phyloP scores from a whole-genome alignment of 2,888 invertebrate species.

The Hypolimnas misippus region DNA sequence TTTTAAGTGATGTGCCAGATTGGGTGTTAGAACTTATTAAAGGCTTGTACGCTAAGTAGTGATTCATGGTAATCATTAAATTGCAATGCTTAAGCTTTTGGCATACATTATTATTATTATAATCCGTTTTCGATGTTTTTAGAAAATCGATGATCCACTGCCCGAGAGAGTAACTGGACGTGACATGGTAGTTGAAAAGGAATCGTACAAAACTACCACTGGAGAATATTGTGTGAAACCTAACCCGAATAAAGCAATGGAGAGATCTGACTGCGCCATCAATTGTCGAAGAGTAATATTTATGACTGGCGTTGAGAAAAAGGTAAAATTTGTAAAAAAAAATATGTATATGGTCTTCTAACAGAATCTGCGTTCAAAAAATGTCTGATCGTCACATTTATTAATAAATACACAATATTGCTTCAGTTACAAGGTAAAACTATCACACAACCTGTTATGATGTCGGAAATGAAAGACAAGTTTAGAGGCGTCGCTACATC shows the following conservation, averaged over 20 bases:
- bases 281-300: conserved; percentile 70
- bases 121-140: conserved; percentile 13
- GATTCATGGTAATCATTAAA: too few relatives aligned
- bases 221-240: conserved; percentile 76
- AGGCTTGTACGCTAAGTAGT: too few relatives aligned
- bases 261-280: conserved; percentile 69
- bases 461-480: conserved; percentile 76
- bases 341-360: background rate
- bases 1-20: too few relatives aligned
- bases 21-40: too few relatives aligned
- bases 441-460: conserved; percentile 58
- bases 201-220: conserved; percentile 69
- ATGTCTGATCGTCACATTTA: too few relatives aligned
- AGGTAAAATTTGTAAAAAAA: conserved; percentile 47
- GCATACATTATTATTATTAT: background rate
- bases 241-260: conserved; percentile 78
- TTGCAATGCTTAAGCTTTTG: too few relatives aligned
- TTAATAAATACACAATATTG: background rate
- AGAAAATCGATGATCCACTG: conserved; percentile 71
- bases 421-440: conserved; percentile 66
- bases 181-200: conserved; percentile 75
- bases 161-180: conserved; percentile 68
- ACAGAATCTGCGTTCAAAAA: too few relatives aligned
- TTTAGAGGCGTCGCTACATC: conserved; percentile 60
- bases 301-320: conserved; percentile 75